Evolutionary conservation across 2,888 invertebrate species (phyloP).

Genomic region (Scaptomyza flava): DNA sequence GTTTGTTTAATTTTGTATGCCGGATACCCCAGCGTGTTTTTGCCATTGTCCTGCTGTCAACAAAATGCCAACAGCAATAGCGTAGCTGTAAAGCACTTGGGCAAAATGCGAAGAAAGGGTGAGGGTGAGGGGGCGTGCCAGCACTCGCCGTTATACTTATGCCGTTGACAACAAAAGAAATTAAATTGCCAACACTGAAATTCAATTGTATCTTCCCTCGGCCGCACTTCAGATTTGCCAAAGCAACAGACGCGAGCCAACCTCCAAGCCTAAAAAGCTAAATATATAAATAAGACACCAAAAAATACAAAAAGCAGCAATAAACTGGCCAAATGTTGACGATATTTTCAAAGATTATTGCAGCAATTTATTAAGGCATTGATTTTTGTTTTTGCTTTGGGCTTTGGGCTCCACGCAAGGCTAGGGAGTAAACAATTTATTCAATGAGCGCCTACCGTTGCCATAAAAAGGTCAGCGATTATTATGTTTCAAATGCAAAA

Average conservation of each 20-base stretch:
- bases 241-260: slow-evolving; percentile 18
- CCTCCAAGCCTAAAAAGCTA: slow-evolving; percentile 3
- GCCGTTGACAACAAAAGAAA: slow-evolving; percentile 75
- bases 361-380: slow-evolving; percentile 65
- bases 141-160: slow-evolving; percentile 64
- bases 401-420: slow-evolving; percentile 20
- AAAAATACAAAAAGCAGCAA: not conserved
- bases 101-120: slow-evolving; percentile 14
- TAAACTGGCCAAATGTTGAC: slow-evolving; percentile 34
- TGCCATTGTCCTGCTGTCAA: slow-evolving; percentile 76
- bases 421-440: slow-evolving; percentile 73
- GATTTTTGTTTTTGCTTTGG: slow-evolving; percentile 48
- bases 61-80: slow-evolving; percentile 59
- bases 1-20: slow-evolving; percentile 79
- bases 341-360: slow-evolving; percentile 65
- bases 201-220: slow-evolving; percentile 67
- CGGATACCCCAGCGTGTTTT: slow-evolving; percentile 72
- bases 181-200: slow-evolving; percentile 79
- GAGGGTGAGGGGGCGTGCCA: slow-evolving; percentile 28
- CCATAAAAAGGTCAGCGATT: slow-evolving; percentile 75
- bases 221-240: slow-evolving; percentile 55
- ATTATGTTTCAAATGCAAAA: slow-evolving; percentile 63
- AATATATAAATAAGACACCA: not conserved
- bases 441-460: slow-evolving; percentile 64
- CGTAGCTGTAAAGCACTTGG: slow-evolving; percentile 57